These are phyloP conservation scores for Lepus europaeus DNA, from an alignment of 2,113 vertebrate species.

Conservation along the genomic window DNA sequence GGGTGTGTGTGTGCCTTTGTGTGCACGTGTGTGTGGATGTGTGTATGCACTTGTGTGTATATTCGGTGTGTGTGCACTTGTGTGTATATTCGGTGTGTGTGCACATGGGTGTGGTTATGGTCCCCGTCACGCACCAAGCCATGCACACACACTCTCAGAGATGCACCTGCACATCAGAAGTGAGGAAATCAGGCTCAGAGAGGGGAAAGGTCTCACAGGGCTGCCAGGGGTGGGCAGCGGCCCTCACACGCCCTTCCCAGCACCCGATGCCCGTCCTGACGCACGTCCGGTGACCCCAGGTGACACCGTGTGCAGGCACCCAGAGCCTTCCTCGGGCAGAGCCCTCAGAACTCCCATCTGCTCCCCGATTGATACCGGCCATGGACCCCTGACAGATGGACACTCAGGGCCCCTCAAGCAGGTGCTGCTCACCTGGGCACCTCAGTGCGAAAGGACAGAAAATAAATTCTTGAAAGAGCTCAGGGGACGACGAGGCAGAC, in stretches of 20 bases:
- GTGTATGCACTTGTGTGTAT: too few species aligned
- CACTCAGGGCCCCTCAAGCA: too few species aligned
- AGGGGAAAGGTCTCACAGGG: rapidly evolving
- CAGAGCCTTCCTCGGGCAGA: background rate
- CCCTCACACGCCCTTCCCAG: rapidly evolving
- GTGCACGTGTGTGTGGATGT: too few species aligned
- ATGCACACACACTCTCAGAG: background rate
- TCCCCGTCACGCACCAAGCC: rapidly evolving
- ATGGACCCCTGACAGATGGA: background rate
- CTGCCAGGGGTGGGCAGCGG: rapidly evolving
- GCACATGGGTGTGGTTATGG: rapidly evolving
- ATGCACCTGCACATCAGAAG: background rate
- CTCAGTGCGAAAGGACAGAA: background rate
- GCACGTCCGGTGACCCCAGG: background rate
- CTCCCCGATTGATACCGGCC: rapidly evolving
- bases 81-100: too few species aligned
- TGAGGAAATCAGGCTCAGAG: too few species aligned
- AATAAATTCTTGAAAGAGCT: rapidly evolving
- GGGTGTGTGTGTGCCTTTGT: too few species aligned
- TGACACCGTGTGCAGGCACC: rapidly evolving
- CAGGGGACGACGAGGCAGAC: background rate
- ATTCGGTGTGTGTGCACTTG: too few species aligned
- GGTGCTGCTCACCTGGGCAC: background rate
- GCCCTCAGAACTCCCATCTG: rapidly evolving
- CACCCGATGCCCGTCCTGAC: background rate